A percentile compares a stretch with the other conserved stretches of the same genome.
phyloP scores from a whole-genome alignment of 2,797 vertebrate species.

The Peromyscus aztecus region DNA sequence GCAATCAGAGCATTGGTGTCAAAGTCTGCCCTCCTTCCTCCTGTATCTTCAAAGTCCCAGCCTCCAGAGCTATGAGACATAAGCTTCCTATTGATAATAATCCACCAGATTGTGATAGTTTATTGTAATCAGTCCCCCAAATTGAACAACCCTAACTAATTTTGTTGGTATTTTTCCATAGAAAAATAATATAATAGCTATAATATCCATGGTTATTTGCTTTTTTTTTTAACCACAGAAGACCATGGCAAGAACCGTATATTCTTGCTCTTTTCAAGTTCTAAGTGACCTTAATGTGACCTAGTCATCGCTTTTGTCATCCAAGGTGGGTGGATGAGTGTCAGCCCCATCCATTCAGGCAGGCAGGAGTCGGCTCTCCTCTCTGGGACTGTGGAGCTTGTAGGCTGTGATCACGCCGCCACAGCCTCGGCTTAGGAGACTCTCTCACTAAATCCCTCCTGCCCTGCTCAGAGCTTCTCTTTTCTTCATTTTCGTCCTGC shows the following conservation, averaged over 20 bases:
- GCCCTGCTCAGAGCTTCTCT: neutral
- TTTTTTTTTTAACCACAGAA: neutral
- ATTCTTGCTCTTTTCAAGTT: conserved; percentile 50
- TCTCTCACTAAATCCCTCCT: neutral
- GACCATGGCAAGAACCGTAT: neutral
- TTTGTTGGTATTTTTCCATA: conserved; percentile 42
- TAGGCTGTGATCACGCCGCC: neutral
- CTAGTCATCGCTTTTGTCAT: neutral
- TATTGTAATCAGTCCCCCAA: neutral
- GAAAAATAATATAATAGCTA: neutral
- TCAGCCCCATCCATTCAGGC: neutral
- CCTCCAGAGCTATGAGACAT: neutral
- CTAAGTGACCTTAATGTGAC: neutral
- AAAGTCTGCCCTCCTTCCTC: neutral
- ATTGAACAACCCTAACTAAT: neutral
- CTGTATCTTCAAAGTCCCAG: neutral
- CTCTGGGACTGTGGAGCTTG: neutral
- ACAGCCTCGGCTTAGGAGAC: conserved; percentile 5
- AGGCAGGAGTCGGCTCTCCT: neutral
- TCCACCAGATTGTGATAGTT: neutral
- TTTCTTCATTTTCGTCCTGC: neutral
- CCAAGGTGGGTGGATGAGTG: neutral
- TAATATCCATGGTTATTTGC: neutral
- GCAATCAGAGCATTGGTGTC: neutral
- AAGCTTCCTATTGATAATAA: neutral